Evolutionary conservation across 2,888 invertebrate species (phyloP), one percentile per base, ranked within the genome.

Genomic region (Cheiracanthium punctorium): DNA sequence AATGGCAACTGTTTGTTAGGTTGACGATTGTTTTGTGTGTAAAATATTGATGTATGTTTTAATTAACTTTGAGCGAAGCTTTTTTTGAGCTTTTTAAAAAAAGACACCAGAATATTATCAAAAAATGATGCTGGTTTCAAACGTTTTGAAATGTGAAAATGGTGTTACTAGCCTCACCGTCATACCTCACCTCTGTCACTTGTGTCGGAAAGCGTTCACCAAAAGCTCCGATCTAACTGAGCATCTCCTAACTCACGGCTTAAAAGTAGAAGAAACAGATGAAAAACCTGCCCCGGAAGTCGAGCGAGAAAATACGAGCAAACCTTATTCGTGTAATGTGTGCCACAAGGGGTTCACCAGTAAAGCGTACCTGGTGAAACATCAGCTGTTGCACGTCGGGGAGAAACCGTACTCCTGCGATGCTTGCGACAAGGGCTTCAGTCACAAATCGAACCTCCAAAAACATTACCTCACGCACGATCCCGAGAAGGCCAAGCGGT

Each of bases 331-430:
- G 0, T 85, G 84, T 32, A 52, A 85, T 37, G 2, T 79, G 24
- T 85, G 84, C 32, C 69, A 73, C 14, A 85, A 74, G 37, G 33
- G 84, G 0, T 85, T 79, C 28, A 85, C 84, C 4, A 79, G 84
- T 30, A 85, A 85, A 85, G 84, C 79, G 5, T 85, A 85, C 24
- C 58, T 85, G 1, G 4, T 85, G 17, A 85, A 85, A 41, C 84
- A 85, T 52, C 48, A 52, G 8, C 7, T 41, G 37, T 30, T 85
- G 28, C 84, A 85, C 58, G 70, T 33, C 5, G 84, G 84, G 4
- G 84, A 85, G 70, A 85, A 85, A 70, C 84, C 84, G 1, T 85
- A 58, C 37, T 85, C 84, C 2, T 85, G 84, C 29, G 84, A 85
- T 52, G 84, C 48, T n/a, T 85, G 84, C 24, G 84, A 85, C n/a